Evolutionary conservation across 1,140 invertebrate genomes (phyloP).

Genomic region (Oedothorax gibbosus): DNA sequence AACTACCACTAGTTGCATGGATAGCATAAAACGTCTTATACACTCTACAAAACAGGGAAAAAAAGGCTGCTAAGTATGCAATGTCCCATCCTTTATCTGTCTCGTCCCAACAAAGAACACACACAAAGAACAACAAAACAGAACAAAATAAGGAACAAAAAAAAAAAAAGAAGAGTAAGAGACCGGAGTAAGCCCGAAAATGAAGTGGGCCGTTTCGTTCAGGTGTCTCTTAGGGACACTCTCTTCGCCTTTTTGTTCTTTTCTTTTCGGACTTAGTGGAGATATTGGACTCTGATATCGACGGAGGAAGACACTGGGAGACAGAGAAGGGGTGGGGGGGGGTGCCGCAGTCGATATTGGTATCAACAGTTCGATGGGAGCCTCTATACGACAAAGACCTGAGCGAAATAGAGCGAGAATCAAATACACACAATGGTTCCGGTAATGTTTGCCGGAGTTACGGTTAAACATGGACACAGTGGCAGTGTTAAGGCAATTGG

Average conservation of each 20-base stretch:
- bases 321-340: background rate
- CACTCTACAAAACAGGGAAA: too few relatives aligned
- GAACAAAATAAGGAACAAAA: background rate
- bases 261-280: background rate
- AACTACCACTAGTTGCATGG: too few relatives aligned
- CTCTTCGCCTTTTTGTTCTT: background rate
- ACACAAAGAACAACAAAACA: background rate
- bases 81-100: background rate
- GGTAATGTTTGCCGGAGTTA: too few relatives aligned
- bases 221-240: slow-evolving; percentile 20
- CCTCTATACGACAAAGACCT: too few relatives aligned
- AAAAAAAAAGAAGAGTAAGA: background rate
- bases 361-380: slow-evolving; percentile 51
- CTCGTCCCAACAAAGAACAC: background rate
- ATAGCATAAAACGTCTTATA: too few relatives aligned
- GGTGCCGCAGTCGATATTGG: slow-evolving; percentile 34
- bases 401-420: too few relatives aligned
- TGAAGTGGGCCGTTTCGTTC: slow-evolving; percentile 37
- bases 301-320: slow-evolving; percentile 16
- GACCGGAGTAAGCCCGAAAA: slow-evolving; percentile 26
- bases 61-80: too few relatives aligned
- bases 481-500: too few relatives aligned
- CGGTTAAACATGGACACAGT: too few relatives aligned
- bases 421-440: too few relatives aligned
- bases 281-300: slow-evolving; percentile 56